Percentiles rank a stretch among this genome's conserved stretches.
Conservation (phyloP, 2,797 vertebrate genomes). For the Allobates femoralis region DNA sequence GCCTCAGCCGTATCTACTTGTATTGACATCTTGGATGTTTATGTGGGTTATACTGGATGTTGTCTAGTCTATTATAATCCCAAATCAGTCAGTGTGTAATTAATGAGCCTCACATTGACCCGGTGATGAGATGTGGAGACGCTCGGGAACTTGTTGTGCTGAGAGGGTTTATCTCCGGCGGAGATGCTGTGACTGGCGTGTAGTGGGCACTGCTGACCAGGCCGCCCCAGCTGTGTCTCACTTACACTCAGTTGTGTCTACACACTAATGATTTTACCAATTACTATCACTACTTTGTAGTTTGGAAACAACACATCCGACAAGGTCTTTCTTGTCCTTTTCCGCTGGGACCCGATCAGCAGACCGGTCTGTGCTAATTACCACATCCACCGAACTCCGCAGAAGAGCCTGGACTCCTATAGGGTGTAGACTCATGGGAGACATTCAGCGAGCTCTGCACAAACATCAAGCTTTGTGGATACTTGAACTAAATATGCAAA, state of each 20-base stretch:
- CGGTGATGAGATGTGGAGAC: background rate
- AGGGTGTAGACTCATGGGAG: background rate
- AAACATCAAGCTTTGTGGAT: too few relatives aligned
- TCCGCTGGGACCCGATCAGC: slow-evolving; percentile 12
- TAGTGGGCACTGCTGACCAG: background rate
- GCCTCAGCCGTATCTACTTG: too few relatives aligned
- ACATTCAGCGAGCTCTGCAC: too few relatives aligned
- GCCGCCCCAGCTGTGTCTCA: slow-evolving; percentile 47
- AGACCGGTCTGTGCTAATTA: background rate
- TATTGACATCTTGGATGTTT: background rate
- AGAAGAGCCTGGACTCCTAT: background rate
- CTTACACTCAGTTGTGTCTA: slow-evolving; percentile 50
- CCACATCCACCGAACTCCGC: background rate
- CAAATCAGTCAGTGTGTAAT: background rate
- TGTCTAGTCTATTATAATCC: background rate
- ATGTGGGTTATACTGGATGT: background rate
- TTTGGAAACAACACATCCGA: slow-evolving; percentile 40
- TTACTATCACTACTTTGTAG: slow-evolving; percentile 59
- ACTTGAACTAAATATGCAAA: too few relatives aligned
- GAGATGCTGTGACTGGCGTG: slow-evolving; percentile 4
- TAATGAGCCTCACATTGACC: background rate
- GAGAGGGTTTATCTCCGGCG: background rate
- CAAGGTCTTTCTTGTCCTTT: slow-evolving; percentile 28
- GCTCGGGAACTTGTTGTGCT: background rate
- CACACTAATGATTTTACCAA: slow-evolving; percentile 55